Evolutionary conservation across 2,888 invertebrate genomes (phyloP).

Genomic region (Hesperia comma): DNA sequence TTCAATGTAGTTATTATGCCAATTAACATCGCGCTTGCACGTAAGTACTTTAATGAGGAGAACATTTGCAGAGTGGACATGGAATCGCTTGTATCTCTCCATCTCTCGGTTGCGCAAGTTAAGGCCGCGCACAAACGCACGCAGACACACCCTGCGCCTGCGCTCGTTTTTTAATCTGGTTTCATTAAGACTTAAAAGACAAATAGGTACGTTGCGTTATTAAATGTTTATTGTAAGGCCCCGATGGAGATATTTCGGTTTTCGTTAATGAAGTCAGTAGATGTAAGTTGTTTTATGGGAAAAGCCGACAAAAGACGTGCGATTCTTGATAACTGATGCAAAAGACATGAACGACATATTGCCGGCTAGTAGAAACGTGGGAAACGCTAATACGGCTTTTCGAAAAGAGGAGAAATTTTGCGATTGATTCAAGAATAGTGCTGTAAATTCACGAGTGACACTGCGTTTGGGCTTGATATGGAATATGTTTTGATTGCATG

Average conservation of each 20-base stretch:
- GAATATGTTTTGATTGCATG: no score
- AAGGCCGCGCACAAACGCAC: constrained; percentile 18
- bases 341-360: no score
- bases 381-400: no score
- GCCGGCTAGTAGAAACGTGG: no score
- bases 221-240: not conserved
- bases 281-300: not conserved
- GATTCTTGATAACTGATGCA: no score
- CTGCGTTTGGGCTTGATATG: no score
- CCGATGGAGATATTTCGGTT: not conserved
- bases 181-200: constrained; percentile 12
- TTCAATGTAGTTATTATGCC: constrained; percentile 45
- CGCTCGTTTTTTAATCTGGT: not conserved
- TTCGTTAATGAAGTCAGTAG: not conserved
- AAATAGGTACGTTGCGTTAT: not conserved
- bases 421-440: no score
- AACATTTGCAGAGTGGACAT: constrained; percentile 32
- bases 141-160: not conserved
- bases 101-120: constrained; percentile 15
- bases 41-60: constrained; percentile 40
- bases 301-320: no score
- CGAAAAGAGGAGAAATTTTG: no score
- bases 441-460: no score
- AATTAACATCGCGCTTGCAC: constrained; percentile 43
- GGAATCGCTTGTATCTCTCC: constrained; percentile 25